Percentiles rank a stretch among this genome's conserved stretches.
Conservation (phyloP, 2,797 vertebrate species). For the Crax fasciolata region DNA sequence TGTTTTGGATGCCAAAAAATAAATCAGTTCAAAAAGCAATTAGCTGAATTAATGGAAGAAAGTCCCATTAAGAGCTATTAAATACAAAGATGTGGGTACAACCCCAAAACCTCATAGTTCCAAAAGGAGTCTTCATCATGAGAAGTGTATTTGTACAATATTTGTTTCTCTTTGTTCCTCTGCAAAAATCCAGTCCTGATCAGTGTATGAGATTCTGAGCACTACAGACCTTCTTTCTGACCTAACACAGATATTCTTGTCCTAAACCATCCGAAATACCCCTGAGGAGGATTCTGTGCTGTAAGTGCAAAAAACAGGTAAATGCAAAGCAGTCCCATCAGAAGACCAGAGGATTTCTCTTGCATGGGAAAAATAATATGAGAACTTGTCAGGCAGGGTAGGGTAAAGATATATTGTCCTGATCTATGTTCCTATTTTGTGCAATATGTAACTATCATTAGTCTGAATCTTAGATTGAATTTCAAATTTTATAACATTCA, state of each 20-base stretch:
- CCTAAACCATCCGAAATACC: neutral
- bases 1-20: slow-evolving; percentile 52
- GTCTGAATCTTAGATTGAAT: neutral
- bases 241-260: neutral
- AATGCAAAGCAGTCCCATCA: neutral
- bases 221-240: neutral
- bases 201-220: neutral
- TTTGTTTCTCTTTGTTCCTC: neutral
- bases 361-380: neutral
- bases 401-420: neutral
- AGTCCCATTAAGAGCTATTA: slow-evolving; percentile 39
- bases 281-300: neutral
- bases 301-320: neutral
- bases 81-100: neutral
- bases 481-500: neutral
- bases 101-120: neutral
- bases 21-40: slow-evolving; percentile 58
- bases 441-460: neutral
- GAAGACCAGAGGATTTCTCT: neutral
- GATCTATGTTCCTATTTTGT: neutral
- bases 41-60: slow-evolving; percentile 10
- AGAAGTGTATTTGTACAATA: neutral
- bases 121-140: neutral
- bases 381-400: neutral
- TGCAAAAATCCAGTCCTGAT: neutral